Conservation (phyloP, 2,113 vertebrate species). For the Phaethornis superciliosus region DNA sequence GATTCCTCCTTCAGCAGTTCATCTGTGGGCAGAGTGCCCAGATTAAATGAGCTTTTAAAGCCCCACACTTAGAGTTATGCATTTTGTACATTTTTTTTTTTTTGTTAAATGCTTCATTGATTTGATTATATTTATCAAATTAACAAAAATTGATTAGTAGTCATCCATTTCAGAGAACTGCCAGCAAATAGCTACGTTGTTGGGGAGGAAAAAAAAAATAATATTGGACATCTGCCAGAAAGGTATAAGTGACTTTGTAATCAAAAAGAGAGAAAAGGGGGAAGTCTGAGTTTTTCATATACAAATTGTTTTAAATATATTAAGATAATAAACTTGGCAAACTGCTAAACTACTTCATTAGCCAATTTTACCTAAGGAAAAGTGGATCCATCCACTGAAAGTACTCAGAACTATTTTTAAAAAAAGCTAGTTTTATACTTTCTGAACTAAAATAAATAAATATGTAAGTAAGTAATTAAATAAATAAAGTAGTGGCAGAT, state of each 20-base stretch:
- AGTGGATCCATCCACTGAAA: background rate
- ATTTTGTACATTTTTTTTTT: background rate
- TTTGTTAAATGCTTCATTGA: slow-evolving; percentile 23
- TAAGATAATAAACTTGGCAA: background rate
- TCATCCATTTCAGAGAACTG: background rate
- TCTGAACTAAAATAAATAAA: background rate
- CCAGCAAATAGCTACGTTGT: background rate
- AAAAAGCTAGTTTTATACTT: background rate
- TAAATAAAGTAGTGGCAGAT: background rate
- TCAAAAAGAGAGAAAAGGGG: background rate
- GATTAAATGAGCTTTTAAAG: slow-evolving; percentile 34
- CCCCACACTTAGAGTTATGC: background rate
- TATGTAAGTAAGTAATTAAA: background rate
- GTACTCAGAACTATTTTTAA: background rate
- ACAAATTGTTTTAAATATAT: background rate
- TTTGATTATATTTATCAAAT: slow-evolving; percentile 42
- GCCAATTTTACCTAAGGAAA: background rate
- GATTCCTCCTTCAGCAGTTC: background rate
- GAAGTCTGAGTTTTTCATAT: background rate
- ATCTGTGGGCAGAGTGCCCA: background rate
- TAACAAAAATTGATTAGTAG: slow-evolving; percentile 22
- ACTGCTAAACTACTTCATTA: background rate
- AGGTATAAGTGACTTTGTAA: background rate
- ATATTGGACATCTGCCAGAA: background rate
- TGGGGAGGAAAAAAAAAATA: background rate